These are phyloP conservation scores for Drosophila infuscata DNA, from an alignment of 2,888 invertebrate species.

Conservation along the genomic window DNA sequence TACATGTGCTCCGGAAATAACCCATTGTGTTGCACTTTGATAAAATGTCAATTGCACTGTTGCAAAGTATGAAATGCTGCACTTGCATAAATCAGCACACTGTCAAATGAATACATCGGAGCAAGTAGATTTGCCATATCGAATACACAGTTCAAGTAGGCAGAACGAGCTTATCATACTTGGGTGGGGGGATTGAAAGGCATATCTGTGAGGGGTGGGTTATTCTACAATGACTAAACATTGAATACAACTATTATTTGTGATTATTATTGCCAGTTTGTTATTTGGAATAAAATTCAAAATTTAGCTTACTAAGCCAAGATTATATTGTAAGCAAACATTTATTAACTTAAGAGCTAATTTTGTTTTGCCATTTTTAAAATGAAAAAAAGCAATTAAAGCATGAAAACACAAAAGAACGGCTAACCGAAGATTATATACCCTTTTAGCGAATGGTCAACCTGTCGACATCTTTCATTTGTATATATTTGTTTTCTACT, in stretches of 20 bases:
- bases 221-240: constrained; percentile 20
- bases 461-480: not conserved
- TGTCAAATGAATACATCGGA: not conserved
- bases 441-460: not conserved
- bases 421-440: not conserved
- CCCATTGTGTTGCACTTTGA: constrained; percentile 62
- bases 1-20: constrained; percentile 26
- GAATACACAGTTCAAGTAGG: constrained; percentile 9
- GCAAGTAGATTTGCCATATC: constrained; percentile 27
- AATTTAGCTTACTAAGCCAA: not conserved
- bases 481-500: no score
- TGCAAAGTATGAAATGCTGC: constrained; percentile 61
- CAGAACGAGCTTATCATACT: not conserved
- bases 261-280: no score
- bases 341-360: not conserved
- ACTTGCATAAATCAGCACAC: constrained; percentile 19
- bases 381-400: not conserved
- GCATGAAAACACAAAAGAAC: not conserved
- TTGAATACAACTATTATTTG: not conserved
- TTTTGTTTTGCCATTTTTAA: not conserved
- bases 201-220: not conserved
- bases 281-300: not conserved
- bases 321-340: not conserved
- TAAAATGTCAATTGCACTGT: constrained; percentile 69
- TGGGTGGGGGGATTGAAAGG: not conserved